Conservation (phyloP, 2,797 vertebrate species). For the Pseudochaenichthys georgianus region DNA sequence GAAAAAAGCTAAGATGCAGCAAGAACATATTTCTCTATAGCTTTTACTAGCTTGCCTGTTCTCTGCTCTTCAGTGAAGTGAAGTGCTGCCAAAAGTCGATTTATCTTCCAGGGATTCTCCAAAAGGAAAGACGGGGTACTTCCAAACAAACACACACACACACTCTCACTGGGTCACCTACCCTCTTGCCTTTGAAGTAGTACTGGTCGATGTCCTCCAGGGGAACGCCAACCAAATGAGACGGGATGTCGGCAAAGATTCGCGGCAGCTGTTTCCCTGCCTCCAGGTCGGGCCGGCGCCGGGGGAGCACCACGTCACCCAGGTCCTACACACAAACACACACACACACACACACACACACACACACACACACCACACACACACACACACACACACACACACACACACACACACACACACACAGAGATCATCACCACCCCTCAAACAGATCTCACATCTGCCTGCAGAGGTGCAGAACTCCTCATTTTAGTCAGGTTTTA, state of each 20-base stretch:
- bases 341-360: background rate
- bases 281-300: conserved; percentile 92
- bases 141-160: conserved; percentile 10
- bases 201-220: conserved; percentile 97
- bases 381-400: no score
- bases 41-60: background rate
- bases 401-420: background rate
- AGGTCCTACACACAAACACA: conserved; percentile 80
- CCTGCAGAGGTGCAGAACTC: background rate
- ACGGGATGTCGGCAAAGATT: conserved; percentile 94
- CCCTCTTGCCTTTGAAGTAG: conserved; percentile 93
- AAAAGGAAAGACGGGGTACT: conserved; percentile 7
- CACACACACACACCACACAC: no score
- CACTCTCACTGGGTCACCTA: conserved; percentile 67
- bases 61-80: conserved; percentile 12
- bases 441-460: background rate
- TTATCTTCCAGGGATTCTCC: conserved; percentile 41
- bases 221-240: conserved; percentile 93
- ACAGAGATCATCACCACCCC: conserved; percentile 6
- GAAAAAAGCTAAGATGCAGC: no score
- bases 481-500: no score
- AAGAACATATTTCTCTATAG: no score
- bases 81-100: conserved; percentile 4
- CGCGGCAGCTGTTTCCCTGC: conserved; percentile 96
- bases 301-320: conserved; percentile 86